Evolutionary conservation across 1,140 invertebrate genomes (phyloP), one percentile per base, ranked within the genome.

Genomic region (Tetragnatha versicolor): DNA sequence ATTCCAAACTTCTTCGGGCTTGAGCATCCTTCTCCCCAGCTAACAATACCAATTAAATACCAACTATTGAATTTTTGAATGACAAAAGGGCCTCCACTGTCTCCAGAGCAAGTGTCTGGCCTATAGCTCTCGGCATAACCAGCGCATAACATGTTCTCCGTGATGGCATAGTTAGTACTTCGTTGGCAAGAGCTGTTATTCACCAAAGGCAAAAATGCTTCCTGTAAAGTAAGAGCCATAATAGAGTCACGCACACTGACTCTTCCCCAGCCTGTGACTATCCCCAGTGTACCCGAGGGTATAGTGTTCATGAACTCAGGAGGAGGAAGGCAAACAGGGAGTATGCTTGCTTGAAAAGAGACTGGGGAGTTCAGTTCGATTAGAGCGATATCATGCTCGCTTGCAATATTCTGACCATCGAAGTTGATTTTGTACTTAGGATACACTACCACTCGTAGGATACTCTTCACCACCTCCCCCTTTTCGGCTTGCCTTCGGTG

Each of bases 41-140:
- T 95, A 81, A 97, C 96, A 82, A 98, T 95, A 2, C 96, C 96
- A 0, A 93, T 94, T 33, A 98, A 87, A 87, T 96, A 96, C 86
- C 94, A 98, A 55, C 91, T 89, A 3, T 93, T 93, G 82, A 91
- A 91, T 0, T 93, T 93, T 83, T 91, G 91, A 2, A 96, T 92
- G 87, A 95, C 91, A 33, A 97, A 87, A 10, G 95, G 95, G 47
- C 95, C 95, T 27, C 96, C 95, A 0, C 94, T 96, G 83, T 97
- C 95, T 17, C 95, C 95, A 89, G 94, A 88, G 51, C 81, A 81
- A 45, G 83, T 82, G 39, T 97, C 95, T 84, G 94, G 94, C 83
- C 93, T 92, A 6, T 94, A 76, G 37, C 81, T 80, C 37, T 81
- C 81, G 3, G 70, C 81, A 76, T 84, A 84, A 7, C 78, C 78